Conservation (phyloP, 2,113 vertebrate species). For the Saccopteryx bilineata region DNA sequence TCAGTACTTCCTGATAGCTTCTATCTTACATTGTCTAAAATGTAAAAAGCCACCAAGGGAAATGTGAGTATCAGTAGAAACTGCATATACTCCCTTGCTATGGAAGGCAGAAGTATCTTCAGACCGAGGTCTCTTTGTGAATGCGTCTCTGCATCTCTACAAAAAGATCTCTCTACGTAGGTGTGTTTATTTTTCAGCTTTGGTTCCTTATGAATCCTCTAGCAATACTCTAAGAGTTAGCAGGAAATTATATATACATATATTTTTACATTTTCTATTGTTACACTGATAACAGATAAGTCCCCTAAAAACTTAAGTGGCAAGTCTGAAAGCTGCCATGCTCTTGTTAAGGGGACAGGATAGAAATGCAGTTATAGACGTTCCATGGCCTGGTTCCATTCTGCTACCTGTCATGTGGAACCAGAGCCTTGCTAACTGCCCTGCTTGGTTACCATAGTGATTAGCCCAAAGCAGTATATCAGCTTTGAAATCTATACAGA, state of each 20-base stretch:
- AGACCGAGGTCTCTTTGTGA: not conserved
- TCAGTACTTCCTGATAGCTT: not conserved
- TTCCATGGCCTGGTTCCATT: slow-evolving; percentile 13
- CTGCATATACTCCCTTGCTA: not conserved
- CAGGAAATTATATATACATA: slow-evolving; percentile 53
- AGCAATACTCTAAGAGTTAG: not conserved
- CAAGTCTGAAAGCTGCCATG: slow-evolving; percentile 48
- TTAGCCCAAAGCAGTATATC: slow-evolving; percentile 46
- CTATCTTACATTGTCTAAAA: not conserved
- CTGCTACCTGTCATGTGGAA: slow-evolving; percentile 73
- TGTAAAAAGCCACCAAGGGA: not conserved
- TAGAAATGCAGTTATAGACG: slow-evolving; percentile 54
- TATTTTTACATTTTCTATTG: slow-evolving; percentile 28
- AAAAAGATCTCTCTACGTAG: not conserved
- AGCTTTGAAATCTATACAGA: slow-evolving; percentile 44
- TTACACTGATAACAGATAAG: slow-evolving; percentile 61
- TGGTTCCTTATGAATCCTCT: slow-evolving; percentile 16
- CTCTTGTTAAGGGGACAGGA: slow-evolving; percentile 57
- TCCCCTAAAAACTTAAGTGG: slow-evolving; percentile 64
- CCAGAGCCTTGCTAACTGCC: slow-evolving; percentile 46
- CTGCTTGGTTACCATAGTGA: slow-evolving; percentile 55
- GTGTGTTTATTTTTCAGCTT: not conserved
- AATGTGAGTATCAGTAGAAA: not conserved
- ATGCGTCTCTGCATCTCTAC: not conserved
- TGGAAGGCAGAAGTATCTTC: not conserved